Conservation (phyloP, 2,888 invertebrate genomes). For the Pollenia angustigena region DNA sequence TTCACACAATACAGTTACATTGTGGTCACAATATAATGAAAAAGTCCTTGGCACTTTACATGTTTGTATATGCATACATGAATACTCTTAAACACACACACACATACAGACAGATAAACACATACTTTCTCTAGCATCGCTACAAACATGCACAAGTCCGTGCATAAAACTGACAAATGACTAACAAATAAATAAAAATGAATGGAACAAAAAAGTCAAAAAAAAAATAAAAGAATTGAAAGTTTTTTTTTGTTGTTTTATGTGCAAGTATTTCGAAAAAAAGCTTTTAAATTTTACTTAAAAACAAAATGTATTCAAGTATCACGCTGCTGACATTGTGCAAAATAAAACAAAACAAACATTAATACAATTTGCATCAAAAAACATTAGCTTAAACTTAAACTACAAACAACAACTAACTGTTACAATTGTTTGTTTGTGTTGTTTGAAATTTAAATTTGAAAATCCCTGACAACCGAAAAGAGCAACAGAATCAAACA, state of each 20-base stretch:
- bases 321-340: slow-evolving; percentile 63
- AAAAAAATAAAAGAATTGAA: slow-evolving; percentile 7
- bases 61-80: slow-evolving; percentile 2
- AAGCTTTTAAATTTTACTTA: slow-evolving; percentile 52
- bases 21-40: slow-evolving; percentile 44
- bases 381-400: slow-evolving; percentile 67
- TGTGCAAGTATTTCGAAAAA: slow-evolving; percentile 10
- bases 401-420: slow-evolving; percentile 58
- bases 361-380: slow-evolving; percentile 72
- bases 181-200: slow-evolving; percentile 59
- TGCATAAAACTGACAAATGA: slow-evolving; percentile 51
- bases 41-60: slow-evolving; percentile 56
- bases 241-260: slow-evolving; percentile 20
- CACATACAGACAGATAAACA: neutral
- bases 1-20: slow-evolving; percentile 12
- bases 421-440: slow-evolving; percentile 64
- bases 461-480: slow-evolving; percentile 51
- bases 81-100: neutral
- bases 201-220: slow-evolving; percentile 5
- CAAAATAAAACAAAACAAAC: slow-evolving; percentile 41
- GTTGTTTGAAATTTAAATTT: slow-evolving; percentile 61
- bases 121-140: neutral
- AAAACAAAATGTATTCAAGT: slow-evolving; percentile 56
- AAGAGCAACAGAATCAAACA: slow-evolving; percentile 9
- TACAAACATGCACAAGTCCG: neutral